phyloP scores from a whole-genome alignment of 1,140 invertebrate genomes.

The Yoshiicerus persimilis region DNA sequence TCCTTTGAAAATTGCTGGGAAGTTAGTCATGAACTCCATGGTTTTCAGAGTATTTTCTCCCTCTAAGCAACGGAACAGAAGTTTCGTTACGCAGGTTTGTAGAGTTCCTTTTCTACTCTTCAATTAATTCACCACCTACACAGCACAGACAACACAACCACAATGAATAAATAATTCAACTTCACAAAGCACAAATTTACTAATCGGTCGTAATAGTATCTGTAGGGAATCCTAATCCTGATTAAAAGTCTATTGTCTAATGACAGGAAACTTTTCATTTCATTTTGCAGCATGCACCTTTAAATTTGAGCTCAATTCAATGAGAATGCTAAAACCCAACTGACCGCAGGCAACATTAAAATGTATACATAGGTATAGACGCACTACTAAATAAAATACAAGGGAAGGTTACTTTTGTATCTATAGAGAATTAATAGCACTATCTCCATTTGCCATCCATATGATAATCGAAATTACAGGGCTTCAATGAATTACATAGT shows the following conservation, averaged over 20 bases:
- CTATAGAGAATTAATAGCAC: neutral
- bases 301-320: neutral
- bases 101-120: neutral
- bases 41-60: neutral
- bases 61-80: neutral
- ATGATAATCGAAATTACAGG: neutral
- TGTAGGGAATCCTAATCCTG: no score
- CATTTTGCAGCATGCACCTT: neutral
- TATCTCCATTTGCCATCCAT: neutral
- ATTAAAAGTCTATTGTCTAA: neutral
- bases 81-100: neutral
- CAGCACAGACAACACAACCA: neutral
- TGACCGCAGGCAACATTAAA: slow-evolving; percentile 11
- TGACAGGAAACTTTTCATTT: neutral
- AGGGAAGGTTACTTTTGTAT: neutral
- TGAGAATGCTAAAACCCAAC: neutral
- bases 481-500: neutral
- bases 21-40: slow-evolving; percentile 38
- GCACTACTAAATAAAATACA: neutral
- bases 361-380: neutral
- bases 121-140: neutral
- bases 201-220: no score
- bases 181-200: neutral
- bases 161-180: neutral
- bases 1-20: slow-evolving; percentile 27